Percentiles rank a stretch among this genome's conserved stretches.
These are phyloP conservation scores for Mnemiopsis leidyi DNA, from an alignment of 37 sponge, comb jelly and placozoan genomes.

Conservation along the genomic window DNA sequence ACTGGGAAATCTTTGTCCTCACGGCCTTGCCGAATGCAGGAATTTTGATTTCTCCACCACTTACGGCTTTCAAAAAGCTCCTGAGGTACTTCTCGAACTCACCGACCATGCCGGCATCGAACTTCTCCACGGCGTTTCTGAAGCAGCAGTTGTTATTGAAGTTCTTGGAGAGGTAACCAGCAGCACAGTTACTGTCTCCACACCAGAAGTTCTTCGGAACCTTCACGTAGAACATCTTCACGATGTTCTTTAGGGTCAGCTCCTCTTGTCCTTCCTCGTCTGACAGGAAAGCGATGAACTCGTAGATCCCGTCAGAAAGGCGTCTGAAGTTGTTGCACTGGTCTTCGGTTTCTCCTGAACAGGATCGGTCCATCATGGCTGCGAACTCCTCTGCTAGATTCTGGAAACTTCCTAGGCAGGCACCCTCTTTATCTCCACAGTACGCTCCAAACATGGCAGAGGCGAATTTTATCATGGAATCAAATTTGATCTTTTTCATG, in stretches of 20 bases:
- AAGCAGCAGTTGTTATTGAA: background rate
- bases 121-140: background rate
- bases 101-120: background rate
- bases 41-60: background rate
- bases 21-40: background rate
- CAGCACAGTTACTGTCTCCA: background rate
- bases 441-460: background rate
- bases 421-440: background rate
- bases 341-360: background rate
- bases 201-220: background rate
- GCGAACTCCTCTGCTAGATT: background rate
- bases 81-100: background rate
- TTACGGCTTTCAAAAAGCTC: background rate
- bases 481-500: background rate
- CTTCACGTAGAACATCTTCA: background rate
- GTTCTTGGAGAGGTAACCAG: background rate
- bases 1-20: background rate
- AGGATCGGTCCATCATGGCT: background rate
- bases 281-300: background rate
- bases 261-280: background rate
- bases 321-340: background rate
- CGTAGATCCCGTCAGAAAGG: background rate
- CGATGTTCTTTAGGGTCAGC: background rate
- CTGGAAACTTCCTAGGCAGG: background rate
- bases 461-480: background rate